phyloP scores from a whole-genome alignment of 2,888 invertebrate species.

The Cacoxenus indagator region DNA sequence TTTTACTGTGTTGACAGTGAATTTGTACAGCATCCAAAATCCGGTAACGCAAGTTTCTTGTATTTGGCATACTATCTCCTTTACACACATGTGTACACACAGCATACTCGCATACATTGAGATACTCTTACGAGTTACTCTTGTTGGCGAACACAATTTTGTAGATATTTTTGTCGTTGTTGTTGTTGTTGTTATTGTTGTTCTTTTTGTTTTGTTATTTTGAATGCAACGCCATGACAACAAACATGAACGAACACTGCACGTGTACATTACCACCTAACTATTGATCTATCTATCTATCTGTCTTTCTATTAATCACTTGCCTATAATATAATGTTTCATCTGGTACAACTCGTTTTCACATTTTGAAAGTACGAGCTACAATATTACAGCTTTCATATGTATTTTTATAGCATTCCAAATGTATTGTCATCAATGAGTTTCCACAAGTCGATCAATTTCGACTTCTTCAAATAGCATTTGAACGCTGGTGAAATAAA shows the following conservation, averaged over 20 bases:
- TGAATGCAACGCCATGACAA: neutral
- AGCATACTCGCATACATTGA: neutral
- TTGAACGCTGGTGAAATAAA: too few relatives aligned
- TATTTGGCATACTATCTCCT: constrained; percentile 31
- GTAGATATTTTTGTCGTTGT: neutral
- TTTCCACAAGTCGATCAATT: too few relatives aligned
- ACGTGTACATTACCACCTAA: too few relatives aligned
- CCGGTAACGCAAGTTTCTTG: constrained; percentile 62
- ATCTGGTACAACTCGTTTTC: too few relatives aligned
- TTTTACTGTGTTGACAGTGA: neutral
- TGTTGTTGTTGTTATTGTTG: constrained; percentile 15
- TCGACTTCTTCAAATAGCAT: too few relatives aligned
- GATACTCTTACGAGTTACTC: neutral
- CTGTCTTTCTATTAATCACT: too few relatives aligned
- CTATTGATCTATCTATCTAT: too few relatives aligned
- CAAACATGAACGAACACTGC: neutral
- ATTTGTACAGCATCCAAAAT: constrained; percentile 52
- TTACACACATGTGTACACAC: constrained; percentile 54
- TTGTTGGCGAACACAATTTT: constrained; percentile 1
- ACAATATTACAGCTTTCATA: too few relatives aligned
- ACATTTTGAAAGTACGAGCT: too few relatives aligned
- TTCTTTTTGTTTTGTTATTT: constrained; percentile 2
- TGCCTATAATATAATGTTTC: too few relatives aligned
- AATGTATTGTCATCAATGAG: too few relatives aligned
- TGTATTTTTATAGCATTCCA: too few relatives aligned